Conservation (phyloP, 1,140 invertebrate genomes). For the Cydia amplana region DNA sequence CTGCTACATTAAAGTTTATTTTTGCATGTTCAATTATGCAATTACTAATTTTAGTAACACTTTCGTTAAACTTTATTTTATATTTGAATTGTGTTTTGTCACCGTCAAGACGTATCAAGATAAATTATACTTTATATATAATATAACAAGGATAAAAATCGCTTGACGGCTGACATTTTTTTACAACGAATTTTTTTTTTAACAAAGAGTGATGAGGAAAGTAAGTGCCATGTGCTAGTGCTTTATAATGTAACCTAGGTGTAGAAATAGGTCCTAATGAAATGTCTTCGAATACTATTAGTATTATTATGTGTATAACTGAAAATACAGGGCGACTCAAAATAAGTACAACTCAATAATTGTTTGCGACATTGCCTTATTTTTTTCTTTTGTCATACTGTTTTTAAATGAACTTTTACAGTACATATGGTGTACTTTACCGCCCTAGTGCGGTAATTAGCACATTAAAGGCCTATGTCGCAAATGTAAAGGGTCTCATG, state of each 20-base stretch:
- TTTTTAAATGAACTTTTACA: too few relatives aligned
- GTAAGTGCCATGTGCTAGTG: slow-evolving; percentile 48
- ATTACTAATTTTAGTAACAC: neutral
- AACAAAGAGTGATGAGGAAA: slow-evolving; percentile 38
- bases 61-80: neutral
- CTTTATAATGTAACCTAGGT: slow-evolving; percentile 38
- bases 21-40: neutral
- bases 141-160: neutral
- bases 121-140: slow-evolving; percentile 1
- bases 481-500: too few relatives aligned
- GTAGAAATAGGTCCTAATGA: neutral
- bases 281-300: neutral
- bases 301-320: neutral
- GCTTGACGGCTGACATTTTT: slow-evolving; percentile 5
- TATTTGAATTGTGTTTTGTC: neutral
- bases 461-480: too few relatives aligned
- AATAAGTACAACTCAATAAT: too few relatives aligned
- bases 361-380: too few relatives aligned
- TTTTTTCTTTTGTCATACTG: too few relatives aligned
- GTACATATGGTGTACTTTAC: too few relatives aligned
- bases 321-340: neutral
- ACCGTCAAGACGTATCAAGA: neutral
- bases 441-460: too few relatives aligned
- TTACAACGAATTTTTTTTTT: slow-evolving; percentile 18
- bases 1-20: neutral